Evolutionary conservation across 35 echinoderm and acorn worm genomes (phyloP).

Genomic region (Amphiura filiformis): DNA sequence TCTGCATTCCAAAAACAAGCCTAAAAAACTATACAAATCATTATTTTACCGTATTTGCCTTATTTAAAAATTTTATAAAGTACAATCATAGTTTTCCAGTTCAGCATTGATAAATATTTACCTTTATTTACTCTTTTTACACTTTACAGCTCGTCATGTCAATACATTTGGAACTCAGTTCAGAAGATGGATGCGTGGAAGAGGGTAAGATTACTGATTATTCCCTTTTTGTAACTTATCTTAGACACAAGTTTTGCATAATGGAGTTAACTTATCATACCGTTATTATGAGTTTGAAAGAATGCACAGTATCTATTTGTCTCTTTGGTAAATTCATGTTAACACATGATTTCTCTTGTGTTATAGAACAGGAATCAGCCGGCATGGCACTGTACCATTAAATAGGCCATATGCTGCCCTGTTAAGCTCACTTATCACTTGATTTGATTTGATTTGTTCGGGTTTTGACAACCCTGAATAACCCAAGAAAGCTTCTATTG

Average conservation of each 20-base stretch:
- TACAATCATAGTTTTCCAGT: background rate
- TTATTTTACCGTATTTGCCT: background rate
- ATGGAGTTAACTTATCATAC: background rate
- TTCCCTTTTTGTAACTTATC: background rate
- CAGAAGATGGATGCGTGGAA: slow-evolving; percentile 8
- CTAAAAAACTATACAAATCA: background rate
- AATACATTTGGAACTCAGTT: background rate
- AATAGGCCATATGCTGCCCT: no score
- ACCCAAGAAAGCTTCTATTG: no score
- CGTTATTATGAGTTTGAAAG: background rate
- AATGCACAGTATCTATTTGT: no score
- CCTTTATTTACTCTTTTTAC: background rate
- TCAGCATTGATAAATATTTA: background rate
- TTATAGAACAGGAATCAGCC: no score
- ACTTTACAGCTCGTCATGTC: slow-evolving; percentile 17
- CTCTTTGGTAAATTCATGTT: no score
- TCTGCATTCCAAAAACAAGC: background rate
- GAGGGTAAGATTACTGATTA: no score
- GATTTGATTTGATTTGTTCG: no score
- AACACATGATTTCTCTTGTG: background rate
- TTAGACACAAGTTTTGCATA: background rate
- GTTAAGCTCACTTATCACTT: no score
- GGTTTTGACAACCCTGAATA: no score
- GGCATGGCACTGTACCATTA: no score
- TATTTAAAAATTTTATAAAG: background rate